Evolutionary conservation across 1,140 invertebrate species (phyloP).

Genomic region (Scaptomyza pallida): DNA sequence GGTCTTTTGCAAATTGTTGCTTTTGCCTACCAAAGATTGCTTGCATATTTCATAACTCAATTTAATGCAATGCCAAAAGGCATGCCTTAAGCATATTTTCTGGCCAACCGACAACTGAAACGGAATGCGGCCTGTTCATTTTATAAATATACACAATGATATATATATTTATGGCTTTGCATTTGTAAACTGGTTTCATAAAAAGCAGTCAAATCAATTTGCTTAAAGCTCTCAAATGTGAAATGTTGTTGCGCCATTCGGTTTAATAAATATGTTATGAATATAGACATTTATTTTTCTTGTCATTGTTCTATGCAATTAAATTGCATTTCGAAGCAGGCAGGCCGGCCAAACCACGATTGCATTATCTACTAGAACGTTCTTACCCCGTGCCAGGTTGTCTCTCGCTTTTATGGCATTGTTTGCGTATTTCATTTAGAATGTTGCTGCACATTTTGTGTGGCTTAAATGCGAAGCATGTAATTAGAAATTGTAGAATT

Average conservation of each 20-base stretch:
- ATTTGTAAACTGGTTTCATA: constrained; percentile 52
- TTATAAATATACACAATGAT: constrained; percentile 39
- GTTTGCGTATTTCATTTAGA: constrained; percentile 1
- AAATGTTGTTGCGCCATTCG: constrained; percentile 50
- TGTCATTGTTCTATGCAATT: constrained; percentile 48
- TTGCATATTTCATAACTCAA: constrained; percentile 73
- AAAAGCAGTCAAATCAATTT: constrained; percentile 74
- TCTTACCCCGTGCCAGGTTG: no score
- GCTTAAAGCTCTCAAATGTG: constrained; percentile 67
- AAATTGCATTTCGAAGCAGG: constrained; percentile 31
- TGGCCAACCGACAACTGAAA: constrained; percentile 16
- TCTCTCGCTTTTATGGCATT: constrained; percentile 9
- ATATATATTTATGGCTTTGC: constrained; percentile 22
- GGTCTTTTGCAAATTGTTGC: constrained; percentile 15
- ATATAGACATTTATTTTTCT: constrained; percentile 21
- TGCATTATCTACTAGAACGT: constrained; percentile 35
- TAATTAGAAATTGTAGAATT: constrained; percentile 49
- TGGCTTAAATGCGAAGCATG: constrained; percentile 29
- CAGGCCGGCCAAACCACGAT: not conserved
- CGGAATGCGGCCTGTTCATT: constrained; percentile 26
- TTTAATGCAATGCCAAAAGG: constrained; percentile 65
- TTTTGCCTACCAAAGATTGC: constrained; percentile 1
- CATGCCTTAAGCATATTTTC: constrained; percentile 39
- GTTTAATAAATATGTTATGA: constrained; percentile 72
- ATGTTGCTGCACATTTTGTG: constrained; percentile 23